Evolutionary conservation across 2,797 vertebrate species (phyloP).

Genomic region (Remorina albescens): DNA sequence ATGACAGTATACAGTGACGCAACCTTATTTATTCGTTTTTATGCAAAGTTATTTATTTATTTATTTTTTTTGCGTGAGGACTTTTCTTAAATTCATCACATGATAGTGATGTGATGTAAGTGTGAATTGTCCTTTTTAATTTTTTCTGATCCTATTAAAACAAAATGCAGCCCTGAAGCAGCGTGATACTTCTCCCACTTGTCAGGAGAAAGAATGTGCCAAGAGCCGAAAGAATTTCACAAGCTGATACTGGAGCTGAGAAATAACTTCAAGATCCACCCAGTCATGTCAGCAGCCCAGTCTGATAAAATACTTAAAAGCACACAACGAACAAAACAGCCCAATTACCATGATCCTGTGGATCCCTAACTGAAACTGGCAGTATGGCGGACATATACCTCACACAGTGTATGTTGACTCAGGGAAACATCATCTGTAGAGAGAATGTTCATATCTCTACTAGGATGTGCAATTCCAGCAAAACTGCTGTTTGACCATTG

Average conservation of each 20-base stretch:
- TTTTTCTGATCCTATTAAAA: slow-evolving; percentile 39
- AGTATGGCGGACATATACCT: background rate
- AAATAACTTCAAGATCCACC: slow-evolving; percentile 45
- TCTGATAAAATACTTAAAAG: slow-evolving; percentile 44
- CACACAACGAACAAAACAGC: slow-evolving; percentile 32
- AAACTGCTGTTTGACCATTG: too few species aligned
- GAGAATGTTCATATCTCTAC: slow-evolving; percentile 26
- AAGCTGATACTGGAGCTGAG: slow-evolving; percentile 41
- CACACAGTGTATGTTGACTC: slow-evolving; percentile 8
- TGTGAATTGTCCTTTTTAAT: slow-evolving; percentile 15
- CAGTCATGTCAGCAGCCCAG: slow-evolving; percentile 38
- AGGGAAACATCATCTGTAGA: slow-evolving; percentile 30
- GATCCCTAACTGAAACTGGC: slow-evolving; percentile 17
- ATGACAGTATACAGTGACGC: background rate
- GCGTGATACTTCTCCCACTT: slow-evolving; percentile 37
- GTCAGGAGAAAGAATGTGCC: slow-evolving; percentile 24
- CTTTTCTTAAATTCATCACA: slow-evolving; percentile 13
- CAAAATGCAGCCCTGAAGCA: slow-evolving; percentile 42
- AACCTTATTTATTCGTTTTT: slow-evolving; percentile 20
- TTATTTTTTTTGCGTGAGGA: slow-evolving; percentile 10
- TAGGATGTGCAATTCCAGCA: too few species aligned
- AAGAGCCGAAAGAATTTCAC: slow-evolving; percentile 36
- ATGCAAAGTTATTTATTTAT: background rate
- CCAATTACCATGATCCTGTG: slow-evolving; percentile 41
- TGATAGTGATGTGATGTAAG: background rate